Conservation (phyloP, 2,888 invertebrate genomes). For the Drosophila kokeensis region DNA sequence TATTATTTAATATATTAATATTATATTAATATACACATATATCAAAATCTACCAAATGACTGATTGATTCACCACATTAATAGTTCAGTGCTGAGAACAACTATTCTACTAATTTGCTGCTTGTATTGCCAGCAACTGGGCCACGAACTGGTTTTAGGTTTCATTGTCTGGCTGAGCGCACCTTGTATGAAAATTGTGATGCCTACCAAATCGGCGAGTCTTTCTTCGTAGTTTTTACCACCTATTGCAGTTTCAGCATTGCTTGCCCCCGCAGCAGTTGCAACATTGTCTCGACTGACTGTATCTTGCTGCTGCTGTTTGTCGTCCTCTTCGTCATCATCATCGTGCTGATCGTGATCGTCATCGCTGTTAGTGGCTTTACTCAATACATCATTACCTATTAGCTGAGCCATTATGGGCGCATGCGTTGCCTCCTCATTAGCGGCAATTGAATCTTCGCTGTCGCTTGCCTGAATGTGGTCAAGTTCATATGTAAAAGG, state of each 20-base stretch:
- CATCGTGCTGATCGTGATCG: constrained; percentile 85
- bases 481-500: constrained; percentile 70
- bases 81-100: neutral
- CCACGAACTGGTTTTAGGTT: constrained; percentile 29
- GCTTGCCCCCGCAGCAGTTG: constrained; percentile 24
- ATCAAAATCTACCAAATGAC: neutral
- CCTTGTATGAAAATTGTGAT: constrained; percentile 55
- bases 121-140: neutral
- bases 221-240: constrained; percentile 83
- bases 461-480: constrained; percentile 83
- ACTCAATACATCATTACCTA: constrained; percentile 75
- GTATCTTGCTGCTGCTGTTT: constrained; percentile 7
- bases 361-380: constrained; percentile 47
- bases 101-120: neutral
- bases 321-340: constrained; percentile 12
- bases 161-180: constrained; percentile 56
- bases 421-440: constrained; percentile 60
- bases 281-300: constrained; percentile 13
- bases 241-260: constrained; percentile 52
- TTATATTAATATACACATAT: neutral
- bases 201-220: constrained; percentile 81
- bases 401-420: constrained; percentile 67
- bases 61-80: neutral
- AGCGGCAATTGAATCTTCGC: constrained; percentile 73
- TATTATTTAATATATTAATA: neutral